phyloP scores from a whole-genome alignment of 2,113 vertebrate species.

The Axis porcinus region DNA sequence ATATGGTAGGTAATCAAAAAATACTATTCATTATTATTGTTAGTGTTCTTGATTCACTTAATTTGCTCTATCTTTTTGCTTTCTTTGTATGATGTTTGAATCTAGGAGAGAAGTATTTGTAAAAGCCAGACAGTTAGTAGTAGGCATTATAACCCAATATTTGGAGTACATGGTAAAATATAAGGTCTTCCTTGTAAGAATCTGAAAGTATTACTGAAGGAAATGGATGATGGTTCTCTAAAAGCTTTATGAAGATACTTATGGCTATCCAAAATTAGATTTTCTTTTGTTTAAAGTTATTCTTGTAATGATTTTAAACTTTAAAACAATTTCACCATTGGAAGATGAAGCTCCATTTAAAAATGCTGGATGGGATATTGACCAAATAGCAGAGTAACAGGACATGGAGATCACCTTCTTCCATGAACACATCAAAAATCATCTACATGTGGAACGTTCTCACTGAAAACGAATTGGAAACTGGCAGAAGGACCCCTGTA shows the following conservation, averaged over 20 bases:
- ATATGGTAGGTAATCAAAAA: not conserved
- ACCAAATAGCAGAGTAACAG: not conserved
- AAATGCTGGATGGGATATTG: not conserved
- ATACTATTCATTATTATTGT: not conserved
- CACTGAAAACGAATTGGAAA: not conserved
- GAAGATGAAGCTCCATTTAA: not conserved
- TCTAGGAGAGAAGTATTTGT: not conserved
- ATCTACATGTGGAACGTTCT: not conserved
- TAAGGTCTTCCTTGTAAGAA: not conserved
- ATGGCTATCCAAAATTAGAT: not conserved
- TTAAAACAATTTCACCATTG: not conserved
- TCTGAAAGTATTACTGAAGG: not conserved
- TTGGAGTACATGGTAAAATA: not conserved
- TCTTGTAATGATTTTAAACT: not conserved
- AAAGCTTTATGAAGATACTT: not conserved
- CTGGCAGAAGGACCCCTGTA: not conserved
- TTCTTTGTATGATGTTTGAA: slow-evolving; percentile 8
- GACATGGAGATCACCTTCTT: not conserved
- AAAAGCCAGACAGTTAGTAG: not conserved
- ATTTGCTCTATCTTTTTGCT: not conserved
- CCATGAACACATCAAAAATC: not conserved
- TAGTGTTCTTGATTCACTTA: not conserved
- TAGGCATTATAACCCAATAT: not conserved
- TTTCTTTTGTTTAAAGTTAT: not conserved
- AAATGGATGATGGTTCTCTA: not conserved